phyloP scores from a whole-genome alignment of 2,113 vertebrate genomes.

The Glareola pratincola region DNA sequence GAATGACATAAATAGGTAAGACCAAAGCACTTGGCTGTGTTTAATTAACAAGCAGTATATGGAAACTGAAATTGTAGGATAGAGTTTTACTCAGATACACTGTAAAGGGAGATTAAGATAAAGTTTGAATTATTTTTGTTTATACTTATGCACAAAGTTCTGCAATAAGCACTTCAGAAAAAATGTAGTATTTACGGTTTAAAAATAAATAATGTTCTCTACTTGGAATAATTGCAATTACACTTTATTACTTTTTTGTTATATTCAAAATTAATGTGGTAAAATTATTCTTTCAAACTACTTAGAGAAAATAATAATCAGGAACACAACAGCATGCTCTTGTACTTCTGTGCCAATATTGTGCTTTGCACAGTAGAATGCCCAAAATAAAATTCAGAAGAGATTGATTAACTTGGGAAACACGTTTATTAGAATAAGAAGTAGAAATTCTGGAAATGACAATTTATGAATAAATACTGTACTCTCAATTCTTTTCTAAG shows the following conservation, averaged over 20 bases:
- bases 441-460: neutral
- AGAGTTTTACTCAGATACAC: neutral
- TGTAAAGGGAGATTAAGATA: neutral
- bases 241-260: neutral
- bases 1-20: neutral
- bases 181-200: neutral
- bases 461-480: neutral
- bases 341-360: neutral
- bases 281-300: neutral
- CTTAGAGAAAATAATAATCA: neutral
- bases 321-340: neutral
- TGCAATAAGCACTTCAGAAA: neutral
- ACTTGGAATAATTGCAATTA: neutral
- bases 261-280: neutral
- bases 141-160: neutral
- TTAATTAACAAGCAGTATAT: neutral
- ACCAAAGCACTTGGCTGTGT: neutral
- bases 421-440: neutral
- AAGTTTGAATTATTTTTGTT: neutral
- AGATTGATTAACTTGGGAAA: neutral
- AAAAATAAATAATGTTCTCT: neutral
- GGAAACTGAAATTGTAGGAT: neutral
- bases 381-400: neutral
- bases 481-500: neutral
- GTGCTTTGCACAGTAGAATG: neutral